Base-by-base conservation (phyloP, 2,888 invertebrate genomes). In the Tribolium freemani region DNA sequence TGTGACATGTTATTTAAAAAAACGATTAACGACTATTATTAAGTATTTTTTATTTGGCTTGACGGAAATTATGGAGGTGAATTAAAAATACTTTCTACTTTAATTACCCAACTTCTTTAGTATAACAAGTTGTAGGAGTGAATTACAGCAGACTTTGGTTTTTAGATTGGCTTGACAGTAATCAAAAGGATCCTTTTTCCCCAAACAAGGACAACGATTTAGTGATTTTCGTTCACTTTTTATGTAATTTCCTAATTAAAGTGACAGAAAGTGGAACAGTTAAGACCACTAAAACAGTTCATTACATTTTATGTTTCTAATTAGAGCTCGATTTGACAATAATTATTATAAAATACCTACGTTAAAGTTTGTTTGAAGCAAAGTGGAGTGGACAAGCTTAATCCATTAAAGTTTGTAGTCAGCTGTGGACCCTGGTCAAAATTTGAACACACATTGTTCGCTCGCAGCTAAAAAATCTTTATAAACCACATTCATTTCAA, bases 11-110 rank as follows among this genome's bases (percentile, higher is more conserved):
- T 38, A 38, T 38, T 38, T 6, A 8, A 38, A 16, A 38, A 38
- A 38, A 38, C 38, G 6, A 38, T 38, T n/a, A 38, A 38, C 38
- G 3, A 38, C 38, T 3, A 1, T 16, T 16, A 16, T 16, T 16
- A 16, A 16, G 2, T 16, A 16, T 16, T 16, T 16, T 16, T 16
- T 16, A 16, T 16, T 2, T 16, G 16, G 16, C 16, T n/a, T 31
- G 31, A 8, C 31, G 31, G 31, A 31, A 31, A 31, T 31, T 1
- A 31, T 31, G 31, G 2, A 38, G n/a, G n/a, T n/a, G 8, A 46
- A 60, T 60, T 60, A 60, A 60, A 60, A 60, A 60, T 48, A 26
- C 10, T 58, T 20, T 16, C 45, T 45, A 31, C 57, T 45, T 58
- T 58, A 44, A 58, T 58, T 58, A 48, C 26, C 6, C 45, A 58